A percentile compares a stretch with the other conserved stretches of the same genome.
Evolutionary conservation across 2,113 vertebrate genomes (phyloP).

Genomic region (Plotosus lineatus): DNA sequence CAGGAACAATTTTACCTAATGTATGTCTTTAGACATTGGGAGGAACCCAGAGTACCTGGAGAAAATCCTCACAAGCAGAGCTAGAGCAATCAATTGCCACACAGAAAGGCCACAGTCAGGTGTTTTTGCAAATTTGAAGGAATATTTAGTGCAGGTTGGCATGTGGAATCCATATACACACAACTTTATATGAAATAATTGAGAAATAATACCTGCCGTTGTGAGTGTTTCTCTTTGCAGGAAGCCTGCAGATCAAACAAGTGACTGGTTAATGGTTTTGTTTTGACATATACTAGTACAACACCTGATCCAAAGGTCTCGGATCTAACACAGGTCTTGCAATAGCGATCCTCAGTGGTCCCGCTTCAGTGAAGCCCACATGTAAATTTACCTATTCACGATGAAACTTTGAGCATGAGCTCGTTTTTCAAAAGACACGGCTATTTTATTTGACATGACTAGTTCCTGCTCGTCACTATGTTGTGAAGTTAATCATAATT

Average conservation of each 20-base stretch:
- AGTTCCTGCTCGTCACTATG: not conserved
- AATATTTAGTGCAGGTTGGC: not conserved
- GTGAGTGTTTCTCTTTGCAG: not conserved
- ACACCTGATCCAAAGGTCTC: not conserved
- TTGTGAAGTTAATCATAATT: conserved; percentile 5
- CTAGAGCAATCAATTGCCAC: no score
- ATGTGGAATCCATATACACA: not conserved
- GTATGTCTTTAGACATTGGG: no score
- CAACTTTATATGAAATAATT: not conserved
- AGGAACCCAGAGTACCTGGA: no score
- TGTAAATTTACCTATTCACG: not conserved
- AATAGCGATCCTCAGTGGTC: not conserved
- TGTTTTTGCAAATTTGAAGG: not conserved
- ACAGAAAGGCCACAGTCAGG: no score
- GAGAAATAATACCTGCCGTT: not conserved
- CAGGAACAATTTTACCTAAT: no score
- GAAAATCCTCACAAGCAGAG: no score
- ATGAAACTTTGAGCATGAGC: not conserved
- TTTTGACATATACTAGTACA: not conserved
- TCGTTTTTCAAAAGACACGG: not conserved
- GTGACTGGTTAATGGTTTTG: not conserved
- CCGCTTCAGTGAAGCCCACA: not conserved
- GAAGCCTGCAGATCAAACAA: not conserved
- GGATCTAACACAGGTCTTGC: not conserved
- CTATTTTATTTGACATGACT: not conserved